phyloP scores from a whole-genome alignment of 2,888 invertebrate genomes.

The Agrotis clavis region DNA sequence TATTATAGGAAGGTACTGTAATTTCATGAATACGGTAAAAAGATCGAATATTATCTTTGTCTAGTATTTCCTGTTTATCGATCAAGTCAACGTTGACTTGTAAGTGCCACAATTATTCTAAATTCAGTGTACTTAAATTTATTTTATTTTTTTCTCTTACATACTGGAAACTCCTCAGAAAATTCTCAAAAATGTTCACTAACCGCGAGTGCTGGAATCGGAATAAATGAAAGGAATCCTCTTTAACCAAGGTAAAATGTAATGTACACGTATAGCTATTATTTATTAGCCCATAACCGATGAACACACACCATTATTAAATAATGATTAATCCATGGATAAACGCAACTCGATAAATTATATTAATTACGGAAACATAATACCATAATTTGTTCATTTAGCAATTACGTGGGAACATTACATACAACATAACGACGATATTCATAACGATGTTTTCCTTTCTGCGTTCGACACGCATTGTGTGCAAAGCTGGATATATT shows the following conservation, averaged over 20 bases:
- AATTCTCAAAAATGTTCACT: background rate
- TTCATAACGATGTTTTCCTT: constrained; percentile 41
- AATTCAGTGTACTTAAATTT: background rate
- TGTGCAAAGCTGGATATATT: constrained; percentile 42
- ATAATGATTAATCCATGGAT: constrained; percentile 40
- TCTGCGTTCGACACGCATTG: constrained; percentile 26
- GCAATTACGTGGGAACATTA: constrained; percentile 42
- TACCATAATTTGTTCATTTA: constrained; percentile 34
- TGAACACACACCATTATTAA: constrained; percentile 28
- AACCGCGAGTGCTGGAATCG: background rate
- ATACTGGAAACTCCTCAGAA: background rate
- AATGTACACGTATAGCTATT: background rate
- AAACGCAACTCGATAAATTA: constrained; percentile 38
- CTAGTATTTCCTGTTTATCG: background rate
- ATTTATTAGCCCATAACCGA: constrained; percentile 14
- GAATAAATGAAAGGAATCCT: background rate
- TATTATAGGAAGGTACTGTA: background rate
- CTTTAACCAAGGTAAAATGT: background rate
- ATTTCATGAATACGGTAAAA: background rate
- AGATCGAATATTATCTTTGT: background rate
- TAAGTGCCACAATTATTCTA: background rate
- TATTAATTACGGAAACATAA: constrained; percentile 39
- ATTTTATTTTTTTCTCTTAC: background rate
- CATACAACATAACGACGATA: too few relatives aligned
- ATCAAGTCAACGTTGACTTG: background rate